Evolutionary conservation across 2,797 vertebrate species (phyloP), one percentile per base, ranked within the genome.

Genomic region (Enteromius afrohamiltoni): DNA sequence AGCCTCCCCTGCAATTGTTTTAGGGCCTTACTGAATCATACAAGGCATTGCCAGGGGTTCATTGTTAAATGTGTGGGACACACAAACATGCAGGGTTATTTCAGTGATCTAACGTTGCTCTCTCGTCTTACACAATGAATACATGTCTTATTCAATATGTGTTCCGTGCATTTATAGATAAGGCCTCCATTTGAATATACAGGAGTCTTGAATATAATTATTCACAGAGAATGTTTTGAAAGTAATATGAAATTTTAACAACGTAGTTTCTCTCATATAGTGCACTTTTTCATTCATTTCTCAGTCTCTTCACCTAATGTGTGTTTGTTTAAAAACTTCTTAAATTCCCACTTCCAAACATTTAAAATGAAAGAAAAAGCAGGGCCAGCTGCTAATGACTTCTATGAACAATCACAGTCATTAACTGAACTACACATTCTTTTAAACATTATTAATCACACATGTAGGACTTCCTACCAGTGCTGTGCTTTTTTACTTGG

Each of bases 401-500:
- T 51, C 77, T 9, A 51, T 78, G 77, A 78, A 26, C 77, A 67
- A 78, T 67, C 47, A 64, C 77, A 65, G 77, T 67, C 77, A 78
- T 78, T 78, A 78, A 67, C 77, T 14, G 45, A 8, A 65, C 40
- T 64, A 5, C 60, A 23, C 77, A 65, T 65, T 78, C 42, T 65
- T 78, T 65, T 67, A 65, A 78, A 78, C 77, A 34, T 65, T 78
- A 78, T 78, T 78, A 78, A 78, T 78, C 77, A 78, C 40, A n/a
- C 60, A 47, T 45, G 58, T 7, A 49, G 31, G 26, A 64, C 17
- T 19, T 62, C 47, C 60, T 34, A 68, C 77, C 31, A 68, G 64
- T 19, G 14, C 47, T 26, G 47, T 68, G 49, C 75, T 77, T 79
- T 53, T 78, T 31, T 53, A 40, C 64, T 26, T 53, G 64, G 21